Percentiles rank a stretch among this genome's conserved stretches.
Conservation (phyloP, 2,888 invertebrate genomes). For the Calliscelio sp. region DNA sequence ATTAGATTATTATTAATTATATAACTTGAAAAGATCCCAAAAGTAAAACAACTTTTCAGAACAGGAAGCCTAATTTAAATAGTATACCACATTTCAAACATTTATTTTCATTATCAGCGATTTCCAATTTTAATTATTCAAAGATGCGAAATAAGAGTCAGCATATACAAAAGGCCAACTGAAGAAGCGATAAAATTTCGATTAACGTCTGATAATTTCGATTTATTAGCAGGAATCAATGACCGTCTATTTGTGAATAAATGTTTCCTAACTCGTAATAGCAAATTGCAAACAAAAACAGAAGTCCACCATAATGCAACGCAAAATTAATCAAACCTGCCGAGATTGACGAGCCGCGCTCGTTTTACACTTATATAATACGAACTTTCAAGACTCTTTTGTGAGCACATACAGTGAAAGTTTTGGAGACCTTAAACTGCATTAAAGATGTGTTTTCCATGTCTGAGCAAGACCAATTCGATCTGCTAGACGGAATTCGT, state of each 20-base stretch:
- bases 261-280: slow-evolving; percentile 6
- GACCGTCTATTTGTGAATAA: slow-evolving; percentile 8
- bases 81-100: too few species aligned
- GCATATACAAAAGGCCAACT: not conserved
- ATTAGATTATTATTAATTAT: too few species aligned
- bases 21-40: too few species aligned
- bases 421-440: slow-evolving; percentile 1
- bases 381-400: slow-evolving; percentile 53
- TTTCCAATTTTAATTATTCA: too few species aligned
- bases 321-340: slow-evolving; percentile 39
- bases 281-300: slow-evolving; percentile 35
- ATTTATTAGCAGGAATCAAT: slow-evolving; percentile 24
- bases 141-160: too few species aligned
- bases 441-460: slow-evolving; percentile 21
- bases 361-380: slow-evolving; percentile 47
- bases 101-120: too few species aligned
- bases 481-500: too few species aligned
- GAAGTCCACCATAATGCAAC: slow-evolving; percentile 8
- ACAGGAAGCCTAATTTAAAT: too few species aligned
- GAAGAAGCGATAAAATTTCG: not conserved
- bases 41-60: too few species aligned
- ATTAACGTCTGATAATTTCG: not conserved
- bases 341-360: not conserved
- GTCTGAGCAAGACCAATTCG: too few species aligned
- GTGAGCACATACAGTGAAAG: slow-evolving; percentile 4